These are phyloP conservation scores for Geophilus truncorum DNA, from an alignment of 2,888 invertebrate genomes.

Conservation along the genomic window DNA sequence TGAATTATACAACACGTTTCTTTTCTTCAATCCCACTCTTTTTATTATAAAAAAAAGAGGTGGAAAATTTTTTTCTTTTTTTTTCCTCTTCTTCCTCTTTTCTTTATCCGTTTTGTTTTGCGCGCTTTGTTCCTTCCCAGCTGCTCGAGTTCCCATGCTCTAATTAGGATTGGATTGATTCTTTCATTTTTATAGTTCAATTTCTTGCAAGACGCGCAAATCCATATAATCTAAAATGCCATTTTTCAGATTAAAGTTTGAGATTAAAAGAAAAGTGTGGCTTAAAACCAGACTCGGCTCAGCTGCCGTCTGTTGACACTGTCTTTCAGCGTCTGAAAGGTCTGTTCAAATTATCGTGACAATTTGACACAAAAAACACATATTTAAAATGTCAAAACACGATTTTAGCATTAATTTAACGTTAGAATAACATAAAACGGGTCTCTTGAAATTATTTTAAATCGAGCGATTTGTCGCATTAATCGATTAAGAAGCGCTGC, in stretches of 20 bases:
- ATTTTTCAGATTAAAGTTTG: not conserved
- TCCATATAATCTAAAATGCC: not conserved
- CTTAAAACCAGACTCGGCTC: not conserved
- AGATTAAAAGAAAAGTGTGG: not conserved
- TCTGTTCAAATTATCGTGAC: not conserved
- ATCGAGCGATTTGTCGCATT: no score
- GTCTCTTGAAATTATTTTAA: not conserved
- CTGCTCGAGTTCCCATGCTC: slow-evolving; percentile 2
- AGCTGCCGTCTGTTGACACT: not conserved
- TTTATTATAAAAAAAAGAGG: not conserved
- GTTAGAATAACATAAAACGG: not conserved
- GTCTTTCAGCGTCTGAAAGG: not conserved
- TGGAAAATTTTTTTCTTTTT: not conserved
- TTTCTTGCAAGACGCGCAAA: not conserved
- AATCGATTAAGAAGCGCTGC: no score
- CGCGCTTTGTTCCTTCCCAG: slow-evolving; percentile 9
- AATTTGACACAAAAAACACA: not conserved
- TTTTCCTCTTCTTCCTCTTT: not conserved
- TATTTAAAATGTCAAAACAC: not conserved
- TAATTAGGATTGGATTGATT: slow-evolving; percentile 25
- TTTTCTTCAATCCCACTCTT: not conserved
- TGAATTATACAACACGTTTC: not conserved
- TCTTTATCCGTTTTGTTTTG: not conserved
- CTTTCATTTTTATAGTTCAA: slow-evolving; percentile 17
- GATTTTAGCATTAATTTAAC: no score